Conservation (phyloP, 2,113 vertebrate species). For the Leucopsar rothschildi region DNA sequence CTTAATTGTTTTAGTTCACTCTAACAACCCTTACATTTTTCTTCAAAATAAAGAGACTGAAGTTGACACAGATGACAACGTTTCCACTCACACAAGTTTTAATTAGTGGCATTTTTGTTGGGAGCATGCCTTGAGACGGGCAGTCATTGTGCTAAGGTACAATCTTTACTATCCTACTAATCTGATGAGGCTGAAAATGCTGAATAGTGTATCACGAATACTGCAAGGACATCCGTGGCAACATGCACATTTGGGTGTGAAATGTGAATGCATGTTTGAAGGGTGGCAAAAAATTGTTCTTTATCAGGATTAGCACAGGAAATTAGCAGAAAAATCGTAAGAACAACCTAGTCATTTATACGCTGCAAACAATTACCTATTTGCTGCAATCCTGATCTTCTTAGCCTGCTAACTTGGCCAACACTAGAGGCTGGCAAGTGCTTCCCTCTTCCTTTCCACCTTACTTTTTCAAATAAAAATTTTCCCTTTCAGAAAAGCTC, state of each 20-base stretch:
- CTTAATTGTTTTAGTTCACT: not conserved
- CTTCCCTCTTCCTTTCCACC: not conserved
- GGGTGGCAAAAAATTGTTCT: not conserved
- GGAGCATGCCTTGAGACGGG: not conserved
- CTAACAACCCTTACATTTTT: not conserved
- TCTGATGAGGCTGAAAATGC: not conserved
- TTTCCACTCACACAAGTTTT: not conserved
- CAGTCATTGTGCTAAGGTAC: not conserved
- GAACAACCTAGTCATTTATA: not conserved
- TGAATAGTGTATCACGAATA: not conserved
- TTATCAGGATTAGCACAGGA: not conserved
- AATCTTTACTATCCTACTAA: not conserved
- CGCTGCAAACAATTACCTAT: not conserved
- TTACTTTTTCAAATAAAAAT: not conserved
- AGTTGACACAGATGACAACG: not conserved
- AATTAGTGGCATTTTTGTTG: not conserved
- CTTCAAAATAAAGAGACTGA: not conserved
- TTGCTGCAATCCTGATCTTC: not conserved
- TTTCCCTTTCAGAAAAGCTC: not conserved
- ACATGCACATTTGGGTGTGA: not conserved
- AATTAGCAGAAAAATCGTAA: not conserved
- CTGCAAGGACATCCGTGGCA: not conserved
- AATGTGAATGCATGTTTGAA: not conserved
- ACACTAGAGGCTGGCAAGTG: not conserved
- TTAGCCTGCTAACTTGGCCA: not conserved